phyloP scores from a whole-genome alignment of 2,888 invertebrate species.

The Smittia aterrima region DNA sequence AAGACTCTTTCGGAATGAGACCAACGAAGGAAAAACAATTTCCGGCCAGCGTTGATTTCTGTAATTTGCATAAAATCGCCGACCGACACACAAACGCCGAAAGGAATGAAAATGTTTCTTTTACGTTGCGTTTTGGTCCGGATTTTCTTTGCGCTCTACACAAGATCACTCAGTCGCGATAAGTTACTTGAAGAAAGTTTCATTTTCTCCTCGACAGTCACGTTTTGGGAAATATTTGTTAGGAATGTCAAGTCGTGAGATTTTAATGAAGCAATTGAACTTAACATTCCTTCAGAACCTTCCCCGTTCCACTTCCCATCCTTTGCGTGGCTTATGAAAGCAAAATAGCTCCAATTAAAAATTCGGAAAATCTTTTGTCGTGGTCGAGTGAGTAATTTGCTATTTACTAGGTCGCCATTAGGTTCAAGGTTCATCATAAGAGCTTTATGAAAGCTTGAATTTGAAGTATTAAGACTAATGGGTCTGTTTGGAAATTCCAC shows the following conservation, averaged over 20 bases:
- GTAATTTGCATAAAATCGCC: slow-evolving; percentile 38
- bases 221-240: too few relatives aligned
- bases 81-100: background rate
- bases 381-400: background rate
- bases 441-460: background rate
- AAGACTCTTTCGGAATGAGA: background rate
- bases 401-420: background rate
- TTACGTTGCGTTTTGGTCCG: background rate
- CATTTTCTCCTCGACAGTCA: too few relatives aligned
- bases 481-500: background rate
- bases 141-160: background rate
- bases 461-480: slow-evolving; percentile 4
- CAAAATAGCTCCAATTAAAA: background rate
- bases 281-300: too few relatives aligned
- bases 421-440: slow-evolving; percentile 7
- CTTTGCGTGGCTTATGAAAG: background rate
- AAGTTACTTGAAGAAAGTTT: too few relatives aligned
- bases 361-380: background rate
- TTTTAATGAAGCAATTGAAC: too few relatives aligned
- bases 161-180: too few relatives aligned
- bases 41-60: slow-evolving; percentile 1
- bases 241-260: too few relatives aligned
- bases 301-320: background rate
- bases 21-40: slow-evolving; percentile 27
- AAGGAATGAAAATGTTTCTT: background rate